A percentile compares a stretch with the other conserved stretches of the same genome.
phyloP scores from a whole-genome alignment of 2,888 invertebrate genomes.

The Parnassius mnemosyne region DNA sequence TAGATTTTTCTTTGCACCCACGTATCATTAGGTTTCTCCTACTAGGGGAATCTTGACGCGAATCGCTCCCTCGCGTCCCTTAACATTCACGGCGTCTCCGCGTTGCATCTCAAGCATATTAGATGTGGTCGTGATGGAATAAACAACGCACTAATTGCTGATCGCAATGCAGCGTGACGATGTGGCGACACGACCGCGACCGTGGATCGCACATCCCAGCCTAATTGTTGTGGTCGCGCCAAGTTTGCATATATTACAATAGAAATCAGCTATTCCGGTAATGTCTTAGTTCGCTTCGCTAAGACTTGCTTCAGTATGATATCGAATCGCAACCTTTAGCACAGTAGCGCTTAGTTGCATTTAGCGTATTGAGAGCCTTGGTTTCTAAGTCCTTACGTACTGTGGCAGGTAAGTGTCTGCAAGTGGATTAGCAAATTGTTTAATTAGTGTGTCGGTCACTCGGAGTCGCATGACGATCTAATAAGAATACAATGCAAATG shows the following conservation, averaged over 20 bases:
- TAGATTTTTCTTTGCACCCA: conserved; percentile 34
- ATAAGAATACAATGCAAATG: conserved; percentile 63
- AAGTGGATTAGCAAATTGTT: conserved; percentile 68
- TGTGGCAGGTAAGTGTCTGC: conserved; percentile 36
- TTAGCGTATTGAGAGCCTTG: conserved; percentile 11
- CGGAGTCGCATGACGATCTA: conserved; percentile 43
- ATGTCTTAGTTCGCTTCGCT: conserved; percentile 55
- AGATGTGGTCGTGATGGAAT: conserved; percentile 65
- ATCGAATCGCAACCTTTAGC: conserved; percentile 38
- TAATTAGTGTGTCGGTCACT: conserved; percentile 64
- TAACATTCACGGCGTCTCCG: conserved; percentile 45
- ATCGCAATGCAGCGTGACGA: conserved; percentile 57
- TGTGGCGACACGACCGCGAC: conserved; percentile 50
- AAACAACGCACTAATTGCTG: conserved; percentile 60
- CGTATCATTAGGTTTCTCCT: conserved; percentile 33
- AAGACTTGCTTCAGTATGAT: conserved; percentile 37
- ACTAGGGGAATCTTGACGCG: conserved; percentile 29
- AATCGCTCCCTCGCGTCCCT: conserved; percentile 30
- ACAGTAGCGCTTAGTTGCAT: conserved; percentile 12
- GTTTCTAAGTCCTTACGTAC: conserved; percentile 27
- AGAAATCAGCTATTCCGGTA: conserved; percentile 59
- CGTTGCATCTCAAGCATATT: conserved; percentile 44
- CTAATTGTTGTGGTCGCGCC: conserved; percentile 69
- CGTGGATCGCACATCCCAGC: conserved; percentile 50
- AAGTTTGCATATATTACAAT: conserved; percentile 76